phyloP scores from a whole-genome alignment of 1,140 invertebrate species.

The Geopemphigus sp. region DNA sequence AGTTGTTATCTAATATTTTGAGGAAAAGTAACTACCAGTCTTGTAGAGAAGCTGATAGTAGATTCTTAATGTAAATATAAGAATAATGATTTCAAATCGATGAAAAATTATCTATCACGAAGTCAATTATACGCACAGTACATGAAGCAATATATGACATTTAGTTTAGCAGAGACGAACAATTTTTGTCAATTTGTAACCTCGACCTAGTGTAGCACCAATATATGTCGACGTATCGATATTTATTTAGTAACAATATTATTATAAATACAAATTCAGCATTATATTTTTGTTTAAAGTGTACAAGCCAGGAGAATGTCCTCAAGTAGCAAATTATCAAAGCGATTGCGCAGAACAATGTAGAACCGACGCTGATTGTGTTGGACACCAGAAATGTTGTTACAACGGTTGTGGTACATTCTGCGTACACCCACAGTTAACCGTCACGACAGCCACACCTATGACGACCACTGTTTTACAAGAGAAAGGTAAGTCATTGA shows the following conservation, averaged over 20 bases:
- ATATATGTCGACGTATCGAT: no score
- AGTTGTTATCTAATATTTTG: no score
- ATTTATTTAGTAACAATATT: not conserved
- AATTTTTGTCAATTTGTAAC: no score
- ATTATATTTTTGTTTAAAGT: conserved; percentile 58
- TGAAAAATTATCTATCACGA: no score
- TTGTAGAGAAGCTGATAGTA: no score
- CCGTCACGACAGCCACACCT: conserved; percentile 47
- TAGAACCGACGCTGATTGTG: conserved; percentile 78
- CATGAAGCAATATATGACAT: no score
- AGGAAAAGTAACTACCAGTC: no score
- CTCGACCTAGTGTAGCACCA: no score
- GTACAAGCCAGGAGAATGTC: conserved; percentile 74
- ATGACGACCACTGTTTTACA: not conserved
- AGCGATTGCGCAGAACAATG: conserved; percentile 69
- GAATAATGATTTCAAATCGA: no score
- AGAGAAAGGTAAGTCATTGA: conserved; percentile 24
- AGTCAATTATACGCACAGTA: no score
- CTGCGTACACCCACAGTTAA: conserved; percentile 62
- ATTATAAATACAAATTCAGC: not conserved
- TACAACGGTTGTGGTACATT: conserved; percentile 70
- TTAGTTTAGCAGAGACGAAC: no score
- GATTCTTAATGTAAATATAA: no score
- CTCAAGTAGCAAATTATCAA: conserved; percentile 57
- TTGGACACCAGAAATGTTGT: conserved; percentile 77